Evolutionary conservation across 2,797 vertebrate species (phyloP).

Genomic region (Nyctibius grandis): DNA sequence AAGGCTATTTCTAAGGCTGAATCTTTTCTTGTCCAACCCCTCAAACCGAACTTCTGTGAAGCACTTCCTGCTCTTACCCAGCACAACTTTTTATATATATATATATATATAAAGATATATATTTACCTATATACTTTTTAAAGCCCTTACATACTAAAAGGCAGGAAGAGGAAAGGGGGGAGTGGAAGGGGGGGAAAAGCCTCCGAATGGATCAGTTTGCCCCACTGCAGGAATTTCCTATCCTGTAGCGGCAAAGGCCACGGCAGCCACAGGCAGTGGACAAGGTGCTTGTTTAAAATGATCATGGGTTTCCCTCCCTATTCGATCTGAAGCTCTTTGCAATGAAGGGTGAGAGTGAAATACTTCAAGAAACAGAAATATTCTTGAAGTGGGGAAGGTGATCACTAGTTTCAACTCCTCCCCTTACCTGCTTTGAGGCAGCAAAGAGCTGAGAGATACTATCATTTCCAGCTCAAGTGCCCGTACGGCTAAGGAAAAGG

Average conservation of each 20-base stretch:
- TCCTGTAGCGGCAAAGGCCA: neutral
- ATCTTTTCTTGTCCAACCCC: slow-evolving; percentile 3
- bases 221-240: slow-evolving; percentile 29
- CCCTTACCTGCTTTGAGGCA: neutral
- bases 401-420: slow-evolving; percentile 14
- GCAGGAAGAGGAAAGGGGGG: neutral
- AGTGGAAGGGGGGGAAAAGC: neutral
- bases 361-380: neutral
- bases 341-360: neutral
- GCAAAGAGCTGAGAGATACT: neutral
- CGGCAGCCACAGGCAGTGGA: neutral
- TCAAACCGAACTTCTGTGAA: neutral
- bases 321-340: neutral
- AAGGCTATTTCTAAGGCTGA: slow-evolving; percentile 70
- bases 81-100: neutral
- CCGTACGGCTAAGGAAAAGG: neutral
- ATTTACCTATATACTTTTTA: slow-evolving; percentile 51
- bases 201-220: neutral
- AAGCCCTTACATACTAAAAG: slow-evolving; percentile 38
- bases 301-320: neutral
- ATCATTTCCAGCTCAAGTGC: slow-evolving; percentile 7
- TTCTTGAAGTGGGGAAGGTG: neutral
- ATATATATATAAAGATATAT: slow-evolving; percentile 23
- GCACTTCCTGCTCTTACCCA: slow-evolving; percentile 31
- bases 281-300: neutral